Conservation (phyloP, 2,888 invertebrate genomes). For the Conchocele bisecta region DNA sequence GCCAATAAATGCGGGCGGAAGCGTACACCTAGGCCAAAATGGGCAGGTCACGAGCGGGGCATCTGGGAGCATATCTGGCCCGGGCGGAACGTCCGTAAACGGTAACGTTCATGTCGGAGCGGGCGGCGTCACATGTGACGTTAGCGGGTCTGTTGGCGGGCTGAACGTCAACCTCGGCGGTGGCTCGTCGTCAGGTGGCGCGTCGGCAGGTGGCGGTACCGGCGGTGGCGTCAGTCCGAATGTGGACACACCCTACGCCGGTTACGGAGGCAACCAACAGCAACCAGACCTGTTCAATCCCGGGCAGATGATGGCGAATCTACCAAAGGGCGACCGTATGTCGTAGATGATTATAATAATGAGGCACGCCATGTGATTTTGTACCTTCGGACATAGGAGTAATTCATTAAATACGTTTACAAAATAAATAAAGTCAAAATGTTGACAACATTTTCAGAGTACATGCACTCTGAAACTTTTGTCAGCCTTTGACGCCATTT, state of each 20-base stretch:
- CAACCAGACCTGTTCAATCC: conserved; percentile 32
- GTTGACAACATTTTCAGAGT: too few relatives aligned
- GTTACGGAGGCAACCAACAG: conserved; percentile 3
- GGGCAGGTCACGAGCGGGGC: conserved; percentile 37
- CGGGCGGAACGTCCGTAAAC: conserved; percentile 12
- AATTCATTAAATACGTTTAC: too few relatives aligned
- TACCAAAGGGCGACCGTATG: too few relatives aligned
- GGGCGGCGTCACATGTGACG: conserved; percentile 27
- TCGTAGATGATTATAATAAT: too few relatives aligned
- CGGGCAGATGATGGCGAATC: conserved; percentile 27
- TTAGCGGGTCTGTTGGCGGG: conserved; percentile 16
- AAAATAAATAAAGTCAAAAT: too few relatives aligned
- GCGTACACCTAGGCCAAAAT: conserved; percentile 22
- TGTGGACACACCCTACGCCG: background rate
- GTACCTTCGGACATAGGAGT: too few relatives aligned
- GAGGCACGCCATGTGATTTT: too few relatives aligned
- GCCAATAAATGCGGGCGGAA: conserved; percentile 27
- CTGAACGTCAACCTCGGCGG: conserved; percentile 5
- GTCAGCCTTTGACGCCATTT: too few relatives aligned
- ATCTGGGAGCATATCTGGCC: conserved; percentile 5
- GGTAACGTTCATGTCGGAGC: conserved; percentile 22
- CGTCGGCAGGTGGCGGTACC: background rate
- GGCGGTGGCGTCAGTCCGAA: conserved; percentile 2
- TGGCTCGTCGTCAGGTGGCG: background rate
- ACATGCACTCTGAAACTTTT: too few relatives aligned